Conservation (phyloP, 2,113 vertebrate genomes). For the Brevimyrus niger region DNA sequence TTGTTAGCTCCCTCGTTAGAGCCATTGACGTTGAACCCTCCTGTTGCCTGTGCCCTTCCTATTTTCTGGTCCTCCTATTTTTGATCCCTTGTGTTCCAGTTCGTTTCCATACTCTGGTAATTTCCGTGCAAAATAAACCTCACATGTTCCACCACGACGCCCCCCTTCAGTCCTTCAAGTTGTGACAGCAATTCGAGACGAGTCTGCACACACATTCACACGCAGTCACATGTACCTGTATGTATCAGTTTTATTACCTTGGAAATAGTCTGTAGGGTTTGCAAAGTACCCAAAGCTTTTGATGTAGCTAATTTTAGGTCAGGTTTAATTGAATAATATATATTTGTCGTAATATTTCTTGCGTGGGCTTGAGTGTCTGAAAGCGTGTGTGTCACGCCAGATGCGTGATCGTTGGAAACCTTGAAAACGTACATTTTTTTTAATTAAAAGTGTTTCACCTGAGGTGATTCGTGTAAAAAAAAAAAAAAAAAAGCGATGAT, state of each 20-base stretch:
- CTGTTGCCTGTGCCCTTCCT: too few relatives aligned
- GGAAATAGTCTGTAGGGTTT: background rate
- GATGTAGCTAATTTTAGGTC: background rate
- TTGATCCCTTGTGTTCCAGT: background rate
- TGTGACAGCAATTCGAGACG: background rate
- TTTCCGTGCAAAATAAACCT: background rate
- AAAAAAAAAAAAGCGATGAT: too few relatives aligned
- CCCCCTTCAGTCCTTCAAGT: background rate
- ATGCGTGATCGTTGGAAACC: too few relatives aligned
- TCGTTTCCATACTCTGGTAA: background rate
- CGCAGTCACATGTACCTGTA: too few relatives aligned
- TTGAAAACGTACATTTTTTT: too few relatives aligned
- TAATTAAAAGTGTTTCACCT: too few relatives aligned
- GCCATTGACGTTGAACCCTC: background rate
- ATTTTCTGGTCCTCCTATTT: background rate
- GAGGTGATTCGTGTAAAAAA: too few relatives aligned
- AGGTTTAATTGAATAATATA: too few relatives aligned
- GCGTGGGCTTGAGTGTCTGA: too few relatives aligned
- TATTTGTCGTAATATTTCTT: too few relatives aligned
- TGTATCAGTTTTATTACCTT: background rate
- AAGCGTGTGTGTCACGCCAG: too few relatives aligned
- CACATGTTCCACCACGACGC: background rate
- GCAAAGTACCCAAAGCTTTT: background rate
- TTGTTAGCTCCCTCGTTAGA: background rate
- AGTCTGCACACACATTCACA: background rate